Evolutionary conservation across 1,140 invertebrate genomes (phyloP), one percentile per base, ranked within the genome.

Genomic region (Agrilus planipennis): DNA sequence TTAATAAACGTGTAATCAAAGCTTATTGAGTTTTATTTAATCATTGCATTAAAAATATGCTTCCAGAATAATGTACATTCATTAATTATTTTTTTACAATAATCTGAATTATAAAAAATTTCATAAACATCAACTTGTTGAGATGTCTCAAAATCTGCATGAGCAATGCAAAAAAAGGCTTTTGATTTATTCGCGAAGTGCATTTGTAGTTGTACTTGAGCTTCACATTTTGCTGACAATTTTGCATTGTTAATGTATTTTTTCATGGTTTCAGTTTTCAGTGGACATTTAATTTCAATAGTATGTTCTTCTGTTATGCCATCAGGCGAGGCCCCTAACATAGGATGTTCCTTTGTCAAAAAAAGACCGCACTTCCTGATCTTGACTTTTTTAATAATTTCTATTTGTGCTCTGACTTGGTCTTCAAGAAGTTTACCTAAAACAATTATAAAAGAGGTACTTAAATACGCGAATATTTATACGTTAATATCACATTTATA

Each of bases 241-340:
- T 9, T n/a, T 9, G 7, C n/a, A 9, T 27, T n/a, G 7, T 27
- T 27, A n/a, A 27, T 27, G 23, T 27, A 27, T 27, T n/a, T 7
- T n/a, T 27, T n/a, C 23, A 47, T 2, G 6, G 40, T 41, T 38
- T 46, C 37, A 7, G 46, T 28, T 11, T 20, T 52, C 1, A 21
- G 25, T 9, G 58, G 55, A 42, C 53, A 60, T 49, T 61, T 62
- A 2, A 62, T 34, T 54, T 60, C 57, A 3, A 61, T 34, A 2
- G 56, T 35, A 42, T 37, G 50, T 17, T 54, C 42, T 10, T 49
- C 34, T 7, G 27, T 25, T 6, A 61, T 41, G 5, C 41, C 61
- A 51, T 61, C 60, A 11, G 59, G 57, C 11, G 58, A 59, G 14
- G 58, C 58, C 12, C 53, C 54, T 22, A 60, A 49, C 7, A 54